phyloP scores from a whole-genome alignment of 2,113 vertebrate species.

The Delphinapterus leucas region DNA sequence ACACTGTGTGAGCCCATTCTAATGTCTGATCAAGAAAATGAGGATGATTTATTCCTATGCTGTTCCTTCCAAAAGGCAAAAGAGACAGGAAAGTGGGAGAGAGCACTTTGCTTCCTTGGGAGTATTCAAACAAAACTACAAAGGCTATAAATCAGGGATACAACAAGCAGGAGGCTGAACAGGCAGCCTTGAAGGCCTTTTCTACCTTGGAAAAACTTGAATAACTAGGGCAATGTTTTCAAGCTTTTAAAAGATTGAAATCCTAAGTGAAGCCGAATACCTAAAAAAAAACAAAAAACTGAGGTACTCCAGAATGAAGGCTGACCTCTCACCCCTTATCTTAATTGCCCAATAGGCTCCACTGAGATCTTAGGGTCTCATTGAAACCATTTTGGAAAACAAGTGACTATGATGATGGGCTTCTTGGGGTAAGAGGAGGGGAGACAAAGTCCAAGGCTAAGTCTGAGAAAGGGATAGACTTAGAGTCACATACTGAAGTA shows the following conservation, averaged over 20 bases:
- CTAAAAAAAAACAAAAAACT: neutral
- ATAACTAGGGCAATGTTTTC: neutral
- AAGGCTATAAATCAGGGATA: neutral
- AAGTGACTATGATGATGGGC: neutral
- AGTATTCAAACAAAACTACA: neutral
- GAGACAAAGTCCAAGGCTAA: neutral
- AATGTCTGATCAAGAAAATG: neutral
- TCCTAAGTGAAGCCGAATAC: neutral
- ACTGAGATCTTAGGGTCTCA: neutral
- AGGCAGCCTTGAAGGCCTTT: neutral
- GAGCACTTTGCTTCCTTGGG: neutral
- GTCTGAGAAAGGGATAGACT: neutral
- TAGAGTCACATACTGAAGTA: neutral
- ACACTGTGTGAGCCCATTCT: neutral
- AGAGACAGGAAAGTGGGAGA: neutral
- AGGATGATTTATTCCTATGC: neutral
- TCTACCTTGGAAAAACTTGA: neutral
- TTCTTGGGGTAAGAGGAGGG: neutral
- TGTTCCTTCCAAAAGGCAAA: neutral
- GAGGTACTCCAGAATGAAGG: neutral
- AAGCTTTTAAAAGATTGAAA: neutral
- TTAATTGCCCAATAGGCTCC: neutral
- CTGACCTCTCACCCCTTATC: neutral
- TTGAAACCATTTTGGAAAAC: neutral
- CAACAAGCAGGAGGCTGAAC: too few relatives aligned